A percentile compares a stretch with the other conserved stretches of the same genome.
These are phyloP conservation scores for Amphimallon solstitiale DNA, from an alignment of 2,888 invertebrate genomes.

Conservation along the genomic window DNA sequence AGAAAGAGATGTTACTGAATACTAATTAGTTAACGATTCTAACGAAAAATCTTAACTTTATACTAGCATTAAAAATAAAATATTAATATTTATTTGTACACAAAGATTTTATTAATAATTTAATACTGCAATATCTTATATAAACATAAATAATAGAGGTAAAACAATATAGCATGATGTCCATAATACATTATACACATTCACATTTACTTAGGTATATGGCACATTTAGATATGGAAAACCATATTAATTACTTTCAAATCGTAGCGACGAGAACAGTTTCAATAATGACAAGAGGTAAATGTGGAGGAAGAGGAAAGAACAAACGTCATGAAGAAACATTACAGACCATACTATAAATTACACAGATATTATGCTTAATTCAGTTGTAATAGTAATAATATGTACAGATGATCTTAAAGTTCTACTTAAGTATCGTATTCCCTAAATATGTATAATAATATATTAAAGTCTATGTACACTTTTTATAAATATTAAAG, in stretches of 20 bases:
- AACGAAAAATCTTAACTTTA: no score
- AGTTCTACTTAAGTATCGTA: slow-evolving; percentile 40
- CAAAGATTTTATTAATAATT: slow-evolving; percentile 49
- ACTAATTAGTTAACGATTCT: no score
- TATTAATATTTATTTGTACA: slow-evolving; percentile 34
- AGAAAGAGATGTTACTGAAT: no score
- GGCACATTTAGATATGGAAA: slow-evolving; percentile 37
- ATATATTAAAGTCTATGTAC: slow-evolving; percentile 57
- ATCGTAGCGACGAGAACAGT: not conserved
- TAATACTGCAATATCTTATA: slow-evolving; percentile 48
- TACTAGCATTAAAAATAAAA: not conserved
- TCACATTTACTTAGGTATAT: slow-evolving; percentile 38
- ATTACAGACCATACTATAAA: slow-evolving; percentile 35
- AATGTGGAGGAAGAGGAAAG: not conserved
- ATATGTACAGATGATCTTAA: slow-evolving; percentile 43
- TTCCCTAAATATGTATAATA: slow-evolving; percentile 35
- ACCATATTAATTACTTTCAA: not conserved
- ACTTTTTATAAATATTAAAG: slow-evolving; percentile 50
- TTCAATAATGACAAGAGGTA: not conserved
- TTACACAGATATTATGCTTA: slow-evolving; percentile 31
- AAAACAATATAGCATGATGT: slow-evolving; percentile 2
- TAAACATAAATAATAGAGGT: slow-evolving; percentile 43
- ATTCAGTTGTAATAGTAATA: slow-evolving; percentile 14
- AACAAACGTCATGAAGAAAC: not conserved
- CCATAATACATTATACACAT: slow-evolving; percentile 26